Conservation (phyloP, 2,888 invertebrate genomes). For the Orchestes rusci region DNA sequence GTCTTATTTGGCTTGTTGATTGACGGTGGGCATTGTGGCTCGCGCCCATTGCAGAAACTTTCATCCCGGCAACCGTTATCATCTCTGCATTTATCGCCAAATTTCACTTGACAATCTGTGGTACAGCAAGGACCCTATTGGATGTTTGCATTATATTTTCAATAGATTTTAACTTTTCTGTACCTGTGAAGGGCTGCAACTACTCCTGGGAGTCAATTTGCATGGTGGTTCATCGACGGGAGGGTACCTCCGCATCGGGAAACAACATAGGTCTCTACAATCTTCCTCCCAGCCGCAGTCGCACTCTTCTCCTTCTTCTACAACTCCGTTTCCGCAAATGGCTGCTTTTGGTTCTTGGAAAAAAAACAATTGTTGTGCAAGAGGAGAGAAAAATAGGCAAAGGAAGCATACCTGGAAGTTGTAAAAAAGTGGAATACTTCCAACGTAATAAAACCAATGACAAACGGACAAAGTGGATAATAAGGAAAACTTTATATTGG, state of each 20-base stretch:
- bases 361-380: too few species aligned
- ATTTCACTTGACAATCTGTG: constrained; percentile 72
- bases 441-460: too few species aligned
- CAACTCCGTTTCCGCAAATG: constrained; percentile 97
- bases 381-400: too few species aligned
- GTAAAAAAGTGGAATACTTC: too few species aligned
- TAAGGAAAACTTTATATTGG: too few species aligned
- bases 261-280: constrained; percentile 90
- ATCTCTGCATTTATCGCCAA: constrained; percentile 83
- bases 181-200: constrained; percentile 78
- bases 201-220: constrained; percentile 70
- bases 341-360: constrained; percentile 79
- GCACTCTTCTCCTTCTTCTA: constrained; percentile 94
- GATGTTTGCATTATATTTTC: not conserved
- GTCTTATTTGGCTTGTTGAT: constrained; percentile 90
- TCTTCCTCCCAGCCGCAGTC: constrained; percentile 99
- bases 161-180: not conserved
- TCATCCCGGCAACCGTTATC: constrained; percentile 92
- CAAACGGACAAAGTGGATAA: too few species aligned
- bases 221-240: constrained; percentile 76
- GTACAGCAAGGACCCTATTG: constrained; percentile 90
- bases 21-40: constrained; percentile 87
- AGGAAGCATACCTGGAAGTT: too few species aligned
- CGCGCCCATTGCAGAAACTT: constrained; percentile 83
- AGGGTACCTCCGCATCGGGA: constrained; percentile 78